Percentiles rank a stretch among this genome's conserved stretches.
phyloP scores from a whole-genome alignment of 2,888 invertebrate species.

The Lymantria dispar region DNA sequence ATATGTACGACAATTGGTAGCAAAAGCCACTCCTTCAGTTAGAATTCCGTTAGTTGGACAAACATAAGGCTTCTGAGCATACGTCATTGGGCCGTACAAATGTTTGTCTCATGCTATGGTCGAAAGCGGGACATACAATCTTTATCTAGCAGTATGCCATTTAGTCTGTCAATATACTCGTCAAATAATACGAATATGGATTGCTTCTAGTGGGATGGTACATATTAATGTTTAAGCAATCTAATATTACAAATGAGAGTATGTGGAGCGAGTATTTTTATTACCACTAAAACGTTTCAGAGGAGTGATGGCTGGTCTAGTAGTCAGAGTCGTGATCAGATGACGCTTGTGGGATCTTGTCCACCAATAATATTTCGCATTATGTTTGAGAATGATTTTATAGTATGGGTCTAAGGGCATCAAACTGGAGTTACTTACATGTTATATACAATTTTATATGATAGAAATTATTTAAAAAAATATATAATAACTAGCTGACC shows the following conservation, averaged over 20 bases:
- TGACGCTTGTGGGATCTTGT: too few relatives aligned
- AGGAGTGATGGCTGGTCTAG: too few relatives aligned
- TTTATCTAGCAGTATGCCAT: constrained; percentile 1
- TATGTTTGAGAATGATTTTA: too few relatives aligned
- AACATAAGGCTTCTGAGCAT: not conserved
- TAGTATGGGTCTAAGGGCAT: too few relatives aligned
- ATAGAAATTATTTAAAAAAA: too few relatives aligned
- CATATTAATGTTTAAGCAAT: not conserved
- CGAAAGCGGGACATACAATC: constrained; percentile 8
- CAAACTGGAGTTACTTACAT: too few relatives aligned
- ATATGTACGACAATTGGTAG: not conserved
- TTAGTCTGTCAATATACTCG: constrained; percentile 5
- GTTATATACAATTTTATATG: too few relatives aligned
- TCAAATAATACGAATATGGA: constrained; percentile 4
- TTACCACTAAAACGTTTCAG: too few relatives aligned
- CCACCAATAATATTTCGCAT: too few relatives aligned
- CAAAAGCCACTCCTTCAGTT: not conserved
- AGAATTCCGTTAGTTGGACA: not conserved
- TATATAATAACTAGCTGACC: too few relatives aligned
- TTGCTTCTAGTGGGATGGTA: not conserved
- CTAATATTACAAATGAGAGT: not conserved
- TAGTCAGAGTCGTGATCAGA: too few relatives aligned
- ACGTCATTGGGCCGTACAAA: constrained; percentile 7
- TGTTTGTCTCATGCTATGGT: constrained; percentile 6
- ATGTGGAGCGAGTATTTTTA: too few relatives aligned